Conservation (phyloP, 2,797 vertebrate genomes). For the Chromis chromis region DNA sequence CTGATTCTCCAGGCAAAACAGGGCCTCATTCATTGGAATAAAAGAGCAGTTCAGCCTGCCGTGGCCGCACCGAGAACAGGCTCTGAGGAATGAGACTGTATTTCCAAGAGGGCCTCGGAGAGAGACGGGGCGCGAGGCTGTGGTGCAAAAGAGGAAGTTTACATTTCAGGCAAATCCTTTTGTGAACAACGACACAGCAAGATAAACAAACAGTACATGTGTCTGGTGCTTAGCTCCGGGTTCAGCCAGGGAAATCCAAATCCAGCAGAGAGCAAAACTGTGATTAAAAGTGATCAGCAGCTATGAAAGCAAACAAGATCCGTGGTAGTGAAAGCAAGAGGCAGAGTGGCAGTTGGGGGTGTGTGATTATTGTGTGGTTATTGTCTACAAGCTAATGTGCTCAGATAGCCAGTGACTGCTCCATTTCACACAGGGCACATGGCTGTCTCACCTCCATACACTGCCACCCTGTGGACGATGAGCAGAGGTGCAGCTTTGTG, state of each 20-base stretch:
- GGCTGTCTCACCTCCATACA: constrained; percentile 73
- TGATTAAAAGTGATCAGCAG: constrained; percentile 49
- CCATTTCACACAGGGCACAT: constrained; percentile 70
- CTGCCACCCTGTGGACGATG: constrained; percentile 83
- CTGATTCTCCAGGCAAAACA: constrained; percentile 78
- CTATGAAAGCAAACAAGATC: constrained; percentile 28
- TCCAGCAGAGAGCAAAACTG: constrained; percentile 30
- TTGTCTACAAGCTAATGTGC: constrained; percentile 69
- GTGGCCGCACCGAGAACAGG: constrained; percentile 62
- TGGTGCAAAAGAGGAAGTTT: constrained; percentile 78
- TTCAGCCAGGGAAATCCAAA: constrained; percentile 47
- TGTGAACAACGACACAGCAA: constrained; percentile 73
- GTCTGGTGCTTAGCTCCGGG: constrained; percentile 60
- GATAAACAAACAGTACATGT: constrained; percentile 75
- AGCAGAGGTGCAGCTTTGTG: constrained; percentile 58
- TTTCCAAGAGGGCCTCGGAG: constrained; percentile 66
- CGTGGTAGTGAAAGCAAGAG: constrained; percentile 33
- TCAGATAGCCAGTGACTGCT: constrained; percentile 73
- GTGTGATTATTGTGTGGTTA: constrained; percentile 76
- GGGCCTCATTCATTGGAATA: constrained; percentile 80
- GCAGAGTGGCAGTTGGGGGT: constrained; percentile 62
- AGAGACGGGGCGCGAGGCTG: constrained; percentile 52
- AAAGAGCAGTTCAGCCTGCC: constrained; percentile 73
- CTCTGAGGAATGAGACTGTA: constrained; percentile 69
- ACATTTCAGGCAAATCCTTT: constrained; percentile 79